Conservation (phyloP, 2,888 invertebrate species). For the Drosophila mettleri region DNA sequence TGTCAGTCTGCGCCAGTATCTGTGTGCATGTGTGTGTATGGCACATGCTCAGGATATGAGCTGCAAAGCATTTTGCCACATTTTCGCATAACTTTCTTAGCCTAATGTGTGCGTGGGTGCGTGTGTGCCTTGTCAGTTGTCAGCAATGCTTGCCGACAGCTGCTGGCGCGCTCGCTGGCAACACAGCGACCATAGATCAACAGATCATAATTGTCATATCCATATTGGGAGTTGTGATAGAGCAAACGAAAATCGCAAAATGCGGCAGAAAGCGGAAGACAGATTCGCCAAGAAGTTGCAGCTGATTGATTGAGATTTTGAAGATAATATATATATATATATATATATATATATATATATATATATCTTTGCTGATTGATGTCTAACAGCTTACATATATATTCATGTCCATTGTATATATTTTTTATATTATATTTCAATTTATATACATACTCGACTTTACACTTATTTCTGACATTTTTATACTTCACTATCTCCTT, state of each 20-base stretch:
- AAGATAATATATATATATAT: no score
- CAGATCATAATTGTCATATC: conserved; percentile 13
- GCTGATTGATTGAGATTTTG: no score
- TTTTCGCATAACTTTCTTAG: conserved; percentile 53
- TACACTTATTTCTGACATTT: no score
- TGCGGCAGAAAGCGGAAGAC: no score
- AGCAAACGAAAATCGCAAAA: background rate
- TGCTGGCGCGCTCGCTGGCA: background rate
- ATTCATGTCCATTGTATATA: no score
- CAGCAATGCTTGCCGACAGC: conserved; percentile 8
- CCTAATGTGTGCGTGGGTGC: conserved; percentile 8
- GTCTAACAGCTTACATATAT: no score
- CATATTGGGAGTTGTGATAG: background rate
- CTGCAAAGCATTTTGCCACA: conserved; percentile 62
- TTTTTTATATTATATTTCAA: no score
- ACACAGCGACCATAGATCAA: conserved; percentile 13
- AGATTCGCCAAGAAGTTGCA: no score
- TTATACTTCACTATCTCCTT: no score
- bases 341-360: no score
- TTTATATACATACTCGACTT: no score
- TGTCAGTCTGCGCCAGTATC: background rate
- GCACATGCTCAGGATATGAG: conserved; percentile 53
- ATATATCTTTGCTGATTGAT: no score
- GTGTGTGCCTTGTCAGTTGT: conserved; percentile 12
- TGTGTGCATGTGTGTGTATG: conserved; percentile 8